Percentiles rank a stretch among this genome's conserved stretches.
phyloP scores from a whole-genome alignment of 2,113 vertebrate genomes.

The Pipra filicauda region DNA sequence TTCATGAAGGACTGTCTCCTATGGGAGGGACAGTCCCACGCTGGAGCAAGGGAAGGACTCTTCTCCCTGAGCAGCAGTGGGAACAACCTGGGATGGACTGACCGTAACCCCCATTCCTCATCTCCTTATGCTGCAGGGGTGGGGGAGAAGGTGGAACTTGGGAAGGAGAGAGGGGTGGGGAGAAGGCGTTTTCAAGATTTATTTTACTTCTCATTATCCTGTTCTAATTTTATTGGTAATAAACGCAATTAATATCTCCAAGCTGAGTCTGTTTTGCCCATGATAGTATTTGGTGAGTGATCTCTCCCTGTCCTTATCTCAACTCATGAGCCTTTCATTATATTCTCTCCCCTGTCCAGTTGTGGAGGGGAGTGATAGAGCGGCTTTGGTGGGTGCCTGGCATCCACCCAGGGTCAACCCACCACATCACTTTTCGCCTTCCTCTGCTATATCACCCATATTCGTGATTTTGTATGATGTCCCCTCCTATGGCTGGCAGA shows the following conservation, averaged over 20 bases:
- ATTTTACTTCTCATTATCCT: background rate
- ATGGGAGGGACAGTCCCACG: background rate
- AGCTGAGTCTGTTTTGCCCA: background rate
- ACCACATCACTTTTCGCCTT: background rate
- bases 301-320: background rate
- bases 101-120: background rate
- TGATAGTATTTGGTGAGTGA: background rate
- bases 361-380: background rate
- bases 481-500: background rate
- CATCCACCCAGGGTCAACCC: background rate
- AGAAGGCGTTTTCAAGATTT: background rate
- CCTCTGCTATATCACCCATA: rapidly evolving
- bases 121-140: background rate
- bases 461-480: background rate
- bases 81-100: background rate
- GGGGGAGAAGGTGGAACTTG: background rate
- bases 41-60: background rate
- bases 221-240: background rate
- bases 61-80: background rate
- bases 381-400: rapidly evolving
- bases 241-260: background rate
- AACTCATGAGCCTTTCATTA: background rate
- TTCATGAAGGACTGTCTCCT: background rate
- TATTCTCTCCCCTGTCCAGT: background rate
- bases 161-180: background rate